Base-by-base conservation (phyloP, 2,797 vertebrate genomes). In the Sorex maritimensis region DNA sequence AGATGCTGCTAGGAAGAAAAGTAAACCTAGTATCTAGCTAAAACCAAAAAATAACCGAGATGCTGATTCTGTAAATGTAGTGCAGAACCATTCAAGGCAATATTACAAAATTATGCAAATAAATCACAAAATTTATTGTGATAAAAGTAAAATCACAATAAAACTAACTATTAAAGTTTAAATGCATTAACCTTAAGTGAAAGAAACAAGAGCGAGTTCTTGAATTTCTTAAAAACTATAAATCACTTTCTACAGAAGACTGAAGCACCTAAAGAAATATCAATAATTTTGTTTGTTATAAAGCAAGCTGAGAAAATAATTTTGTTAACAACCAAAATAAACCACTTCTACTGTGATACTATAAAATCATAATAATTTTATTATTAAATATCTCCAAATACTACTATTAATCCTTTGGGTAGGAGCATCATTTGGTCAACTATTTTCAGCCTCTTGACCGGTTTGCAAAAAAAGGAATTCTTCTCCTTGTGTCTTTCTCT, bases 401-500 rank as follows among this genome's bases (percentile, higher is more conserved):
- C 4, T 44, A 74, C 4, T 72, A 68, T 2, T 67, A 26, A 86
- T 85, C 88, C 63, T 79, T 30, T 71, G 23, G 74, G 24, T 2
- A 87, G 8, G 71, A 81, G 65, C 4, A 83, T 23, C 2, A 28
- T n/a, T 73, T 74, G 44, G 38, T 74, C 46, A 88, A 52, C 86
- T 58, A 72, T 55, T 72, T 94, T 79, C 26, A 91, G 41, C 41
- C 81, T 83, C 81, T 83, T 41, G 74, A 75, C 17, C 69, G 68
- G n/a, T 74, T 44, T 88, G 68, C 14, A 69, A 81, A 28, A 72
- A 74, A 80, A 81, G n/a, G 46, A 63, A 69, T 38, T 15, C 30
- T 86, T 15, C 58, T 26, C 61, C 10, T 90, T 82, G 26, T 71
- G 6, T 52, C 38, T 71, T 86, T 67, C 17, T 24, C n/a, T 80